phyloP scores from a whole-genome alignment of 2,113 vertebrate species.

The Vireo altiloquus region DNA sequence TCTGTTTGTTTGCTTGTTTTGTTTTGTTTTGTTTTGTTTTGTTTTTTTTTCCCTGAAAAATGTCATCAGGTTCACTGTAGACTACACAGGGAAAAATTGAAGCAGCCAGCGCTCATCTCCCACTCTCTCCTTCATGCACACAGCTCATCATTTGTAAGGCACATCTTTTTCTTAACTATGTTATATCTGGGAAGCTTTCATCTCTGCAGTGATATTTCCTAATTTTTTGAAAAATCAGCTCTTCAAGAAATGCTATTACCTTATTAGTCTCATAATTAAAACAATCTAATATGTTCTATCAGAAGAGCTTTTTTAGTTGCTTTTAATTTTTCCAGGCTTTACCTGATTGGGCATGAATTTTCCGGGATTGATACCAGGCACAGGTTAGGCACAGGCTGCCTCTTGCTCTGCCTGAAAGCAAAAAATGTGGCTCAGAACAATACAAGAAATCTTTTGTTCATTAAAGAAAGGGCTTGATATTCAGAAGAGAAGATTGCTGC shows the following conservation, averaged over 20 bases:
- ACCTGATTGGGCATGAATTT: neutral
- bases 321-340: neutral
- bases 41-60: too few relatives aligned
- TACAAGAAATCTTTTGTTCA: neutral
- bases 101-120: neutral
- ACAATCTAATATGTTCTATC: neutral
- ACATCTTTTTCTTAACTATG: neutral
- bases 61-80: neutral
- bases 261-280: neutral
- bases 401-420: neutral
- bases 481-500: neutral
- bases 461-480: neutral
- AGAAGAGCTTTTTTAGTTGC: neutral
- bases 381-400: neutral
- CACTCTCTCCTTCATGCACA: neutral
- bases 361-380: neutral
- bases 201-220: neutral
- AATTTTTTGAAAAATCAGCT: neutral
- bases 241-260: neutral
- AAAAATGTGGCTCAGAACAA: neutral
- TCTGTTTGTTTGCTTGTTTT: neutral
- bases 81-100: neutral
- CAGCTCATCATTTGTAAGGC: neutral
- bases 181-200: neutral
- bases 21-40: too few relatives aligned